Evolutionary conservation across 2,113 vertebrate species (phyloP).

Genomic region (Sitta europaea): DNA sequence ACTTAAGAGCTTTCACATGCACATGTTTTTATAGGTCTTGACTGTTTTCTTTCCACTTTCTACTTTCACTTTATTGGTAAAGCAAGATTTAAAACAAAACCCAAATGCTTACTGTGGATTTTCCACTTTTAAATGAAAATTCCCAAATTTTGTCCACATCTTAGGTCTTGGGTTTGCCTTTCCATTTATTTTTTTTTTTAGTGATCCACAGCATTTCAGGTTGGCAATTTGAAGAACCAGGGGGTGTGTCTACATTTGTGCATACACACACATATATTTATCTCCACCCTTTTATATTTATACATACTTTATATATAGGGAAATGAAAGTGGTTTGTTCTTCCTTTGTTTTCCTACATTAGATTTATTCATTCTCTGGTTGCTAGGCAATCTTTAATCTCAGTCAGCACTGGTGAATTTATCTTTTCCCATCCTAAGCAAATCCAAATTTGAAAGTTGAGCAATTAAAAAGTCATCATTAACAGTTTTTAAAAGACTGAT

Average conservation of each 20-base stretch:
- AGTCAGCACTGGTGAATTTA: neutral
- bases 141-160: fast-evolving
- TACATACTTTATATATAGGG: neutral
- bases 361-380: neutral
- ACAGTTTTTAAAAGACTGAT: neutral
- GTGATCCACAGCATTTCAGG: neutral
- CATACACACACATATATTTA: neutral
- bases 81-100: neutral
- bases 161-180: neutral
- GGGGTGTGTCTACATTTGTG: neutral
- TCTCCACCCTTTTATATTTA: neutral
- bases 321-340: neutral
- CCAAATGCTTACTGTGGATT: neutral
- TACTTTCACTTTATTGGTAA: neutral
- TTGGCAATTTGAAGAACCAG: neutral
- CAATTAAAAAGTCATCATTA: neutral
- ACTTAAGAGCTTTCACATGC: neutral
- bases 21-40: neutral
- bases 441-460: neutral
- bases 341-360: neutral
- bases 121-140: neutral
- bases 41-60: neutral
- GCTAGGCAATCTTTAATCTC: neutral
- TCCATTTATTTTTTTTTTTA: neutral
- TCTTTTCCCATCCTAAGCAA: neutral